Conservation (phyloP, 2,113 vertebrate genomes). For the Oplegnathus fasciatus region DNA sequence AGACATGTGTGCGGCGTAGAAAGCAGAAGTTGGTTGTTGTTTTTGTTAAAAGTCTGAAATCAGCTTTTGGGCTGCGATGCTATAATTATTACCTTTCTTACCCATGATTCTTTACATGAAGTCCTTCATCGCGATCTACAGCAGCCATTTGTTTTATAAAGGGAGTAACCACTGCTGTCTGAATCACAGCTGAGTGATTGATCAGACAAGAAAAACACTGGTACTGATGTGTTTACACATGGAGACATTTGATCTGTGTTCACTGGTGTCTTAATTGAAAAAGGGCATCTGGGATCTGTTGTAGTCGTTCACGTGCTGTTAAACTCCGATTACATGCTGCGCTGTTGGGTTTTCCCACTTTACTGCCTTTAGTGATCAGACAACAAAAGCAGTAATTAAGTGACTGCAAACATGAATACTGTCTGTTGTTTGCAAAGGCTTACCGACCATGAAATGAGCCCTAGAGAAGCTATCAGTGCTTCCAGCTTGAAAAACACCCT, state of each 20-base stretch:
- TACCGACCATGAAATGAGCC: slow-evolving; percentile 66
- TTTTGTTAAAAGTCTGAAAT: not conserved
- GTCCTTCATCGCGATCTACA: not conserved
- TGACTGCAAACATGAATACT: slow-evolving; percentile 60
- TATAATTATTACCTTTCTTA: not conserved
- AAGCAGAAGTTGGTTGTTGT: not conserved
- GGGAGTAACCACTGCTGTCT: not conserved
- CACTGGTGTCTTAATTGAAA: slow-evolving; percentile 51
- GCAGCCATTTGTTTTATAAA: not conserved
- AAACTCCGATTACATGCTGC: slow-evolving; percentile 60
- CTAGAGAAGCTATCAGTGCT: slow-evolving; percentile 51
- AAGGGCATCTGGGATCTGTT: slow-evolving; percentile 58
- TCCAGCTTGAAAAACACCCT: slow-evolving; percentile 35
- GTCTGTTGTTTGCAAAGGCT: slow-evolving; percentile 63
- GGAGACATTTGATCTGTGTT: slow-evolving; percentile 17
- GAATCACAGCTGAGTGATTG: slow-evolving; percentile 2
- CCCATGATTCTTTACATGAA: not conserved
- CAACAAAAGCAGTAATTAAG: slow-evolving; percentile 71
- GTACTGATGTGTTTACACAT: not conserved
- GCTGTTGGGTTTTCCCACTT: slow-evolving; percentile 58
- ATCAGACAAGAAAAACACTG: not conserved
- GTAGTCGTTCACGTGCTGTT: slow-evolving; percentile 59
- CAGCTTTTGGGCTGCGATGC: not conserved
- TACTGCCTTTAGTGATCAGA: slow-evolving; percentile 64
- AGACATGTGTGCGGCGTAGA: not conserved